Evolutionary conservation across 2,888 invertebrate species (phyloP).

Genomic region (Anoncus sp.): DNA sequence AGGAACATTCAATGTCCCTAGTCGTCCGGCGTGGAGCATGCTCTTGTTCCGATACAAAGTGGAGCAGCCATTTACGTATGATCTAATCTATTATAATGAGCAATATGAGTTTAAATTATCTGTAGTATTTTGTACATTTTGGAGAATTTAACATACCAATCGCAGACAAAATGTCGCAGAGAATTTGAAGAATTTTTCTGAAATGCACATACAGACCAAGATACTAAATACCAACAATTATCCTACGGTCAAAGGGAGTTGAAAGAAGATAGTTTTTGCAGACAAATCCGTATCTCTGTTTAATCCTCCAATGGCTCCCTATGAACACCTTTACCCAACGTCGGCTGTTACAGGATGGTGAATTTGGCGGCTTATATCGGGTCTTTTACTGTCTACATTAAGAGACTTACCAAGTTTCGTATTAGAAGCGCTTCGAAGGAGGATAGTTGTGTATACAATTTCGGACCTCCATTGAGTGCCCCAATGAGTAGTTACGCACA

Average conservation of each 20-base stretch:
- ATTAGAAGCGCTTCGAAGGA: not conserved
- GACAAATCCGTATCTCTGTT: no score
- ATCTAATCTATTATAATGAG: constrained; percentile 15
- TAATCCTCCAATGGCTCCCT: no score
- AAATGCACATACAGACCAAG: no score
- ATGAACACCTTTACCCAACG: no score
- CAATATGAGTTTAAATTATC: not conserved
- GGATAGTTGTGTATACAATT: not conserved
- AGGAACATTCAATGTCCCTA: no score
- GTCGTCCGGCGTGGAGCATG: not conserved
- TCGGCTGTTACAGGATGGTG: no score
- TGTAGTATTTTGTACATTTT: not conserved
- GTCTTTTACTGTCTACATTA: not conserved
- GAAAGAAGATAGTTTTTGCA: no score
- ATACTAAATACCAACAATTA: no score
- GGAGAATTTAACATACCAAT: no score
- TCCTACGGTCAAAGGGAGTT: no score
- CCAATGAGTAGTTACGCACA: not conserved
- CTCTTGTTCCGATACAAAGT: constrained; percentile 29
- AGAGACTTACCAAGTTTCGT: not conserved
- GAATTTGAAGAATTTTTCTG: no score
- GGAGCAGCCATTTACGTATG: constrained; percentile 20
- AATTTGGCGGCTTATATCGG: not conserved
- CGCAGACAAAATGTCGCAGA: no score
- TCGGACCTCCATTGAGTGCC: not conserved